phyloP scores from a whole-genome alignment of 1,140 invertebrate genomes.

The Ceratitis capitata region DNA sequence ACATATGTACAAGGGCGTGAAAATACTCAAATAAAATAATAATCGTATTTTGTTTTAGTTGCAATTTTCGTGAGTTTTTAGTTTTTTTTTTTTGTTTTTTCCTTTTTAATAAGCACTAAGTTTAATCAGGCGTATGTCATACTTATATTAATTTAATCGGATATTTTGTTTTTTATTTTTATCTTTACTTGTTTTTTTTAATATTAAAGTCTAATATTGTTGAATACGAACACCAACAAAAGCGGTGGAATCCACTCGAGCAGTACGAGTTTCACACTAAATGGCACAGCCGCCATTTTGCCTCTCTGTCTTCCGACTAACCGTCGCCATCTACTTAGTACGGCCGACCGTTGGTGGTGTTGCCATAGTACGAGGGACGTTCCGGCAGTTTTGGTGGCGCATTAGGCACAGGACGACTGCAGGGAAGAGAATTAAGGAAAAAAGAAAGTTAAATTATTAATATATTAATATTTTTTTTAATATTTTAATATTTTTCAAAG shows the following conservation, averaged over 20 bases:
- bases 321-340: too few relatives aligned
- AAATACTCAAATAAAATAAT: neutral
- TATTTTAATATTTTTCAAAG: too few relatives aligned
- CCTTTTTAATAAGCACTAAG: neutral
- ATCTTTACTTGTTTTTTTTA: neutral
- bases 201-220: conserved; percentile 10
- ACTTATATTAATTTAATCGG: conserved; percentile 10
- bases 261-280: neutral
- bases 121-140: conserved; percentile 9
- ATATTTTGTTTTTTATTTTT: neutral
- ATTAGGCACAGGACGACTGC: conserved; percentile 56
- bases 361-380: conserved; percentile 57
- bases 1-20: neutral
- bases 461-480: too few relatives aligned
- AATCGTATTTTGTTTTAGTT: too few relatives aligned
- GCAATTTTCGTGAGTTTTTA: neutral
- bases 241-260: conserved; percentile 7
- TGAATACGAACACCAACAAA: conserved; percentile 28
- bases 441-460: conserved; percentile 36
- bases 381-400: conserved; percentile 59
- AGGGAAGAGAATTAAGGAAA: conserved; percentile 40
- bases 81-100: neutral
- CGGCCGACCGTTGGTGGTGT: conserved; percentile 56
- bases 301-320: too few relatives aligned
- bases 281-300: conserved; percentile 10